Evolutionary conservation across 2,888 invertebrate genomes (phyloP).

Genomic region (Caenorhabditis japonica): DNA sequence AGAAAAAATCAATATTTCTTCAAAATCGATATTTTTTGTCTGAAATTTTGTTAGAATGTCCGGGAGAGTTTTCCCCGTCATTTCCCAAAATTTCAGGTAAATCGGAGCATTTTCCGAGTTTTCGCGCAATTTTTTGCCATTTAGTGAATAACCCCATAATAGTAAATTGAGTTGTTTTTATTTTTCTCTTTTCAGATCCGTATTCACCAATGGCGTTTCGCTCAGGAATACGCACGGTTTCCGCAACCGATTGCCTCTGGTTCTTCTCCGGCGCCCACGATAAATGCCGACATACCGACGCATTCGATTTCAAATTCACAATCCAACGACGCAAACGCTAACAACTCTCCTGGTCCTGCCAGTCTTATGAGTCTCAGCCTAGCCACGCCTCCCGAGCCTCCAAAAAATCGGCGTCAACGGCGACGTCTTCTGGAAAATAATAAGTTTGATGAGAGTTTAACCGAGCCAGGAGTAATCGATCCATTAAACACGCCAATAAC

Average conservation of each 20-base stretch:
- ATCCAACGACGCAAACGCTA: no score
- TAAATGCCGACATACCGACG: no score
- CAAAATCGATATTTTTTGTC: no score
- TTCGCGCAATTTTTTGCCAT: no score
- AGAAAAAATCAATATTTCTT: no score
- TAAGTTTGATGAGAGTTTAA: constrained; percentile 15
- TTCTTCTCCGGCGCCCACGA: no score
- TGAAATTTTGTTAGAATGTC: no score
- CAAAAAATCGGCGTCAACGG: constrained; percentile 57
- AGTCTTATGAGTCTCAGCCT: constrained; percentile 17
- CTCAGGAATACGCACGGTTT: constrained; percentile 11
- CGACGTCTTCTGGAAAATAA: constrained; percentile 53
- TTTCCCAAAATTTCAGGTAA: no score
- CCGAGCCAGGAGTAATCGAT: constrained; percentile 54
- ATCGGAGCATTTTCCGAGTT: no score
- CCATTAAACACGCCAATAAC: constrained; percentile 35
- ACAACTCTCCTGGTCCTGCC: constrained; percentile 32
- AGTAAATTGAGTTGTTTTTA: no score
- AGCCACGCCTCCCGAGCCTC: constrained; percentile 21
- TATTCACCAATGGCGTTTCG: constrained; percentile 54
- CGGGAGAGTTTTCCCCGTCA: no score
- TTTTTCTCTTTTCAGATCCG: constrained; percentile 47
- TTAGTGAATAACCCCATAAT: no score
- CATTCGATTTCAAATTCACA: constrained; percentile 24
- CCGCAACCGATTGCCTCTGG: background rate